Percentiles rank a stretch among this genome's conserved stretches.
Conservation (phyloP, 2,888 invertebrate species). For the Calliphora vomitoria region DNA sequence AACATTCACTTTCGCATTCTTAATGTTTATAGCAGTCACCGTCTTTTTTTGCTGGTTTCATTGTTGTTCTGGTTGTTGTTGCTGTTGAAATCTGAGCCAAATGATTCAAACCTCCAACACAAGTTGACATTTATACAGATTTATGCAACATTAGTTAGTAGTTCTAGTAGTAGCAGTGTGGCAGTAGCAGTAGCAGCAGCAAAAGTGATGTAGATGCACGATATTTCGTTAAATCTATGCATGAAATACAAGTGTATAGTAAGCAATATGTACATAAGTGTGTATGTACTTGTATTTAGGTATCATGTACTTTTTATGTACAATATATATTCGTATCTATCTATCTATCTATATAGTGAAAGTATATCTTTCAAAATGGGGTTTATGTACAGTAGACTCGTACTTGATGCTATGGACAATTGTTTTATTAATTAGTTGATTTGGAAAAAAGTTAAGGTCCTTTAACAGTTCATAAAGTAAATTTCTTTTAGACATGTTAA, state of each 20-base stretch:
- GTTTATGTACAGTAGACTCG: conserved; percentile 14
- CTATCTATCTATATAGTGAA: conserved; percentile 37
- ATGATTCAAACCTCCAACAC: conserved; percentile 67
- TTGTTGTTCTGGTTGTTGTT: conserved; percentile 14
- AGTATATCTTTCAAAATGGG: conserved; percentile 35
- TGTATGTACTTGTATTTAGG: conserved; percentile 28
- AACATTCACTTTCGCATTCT: conserved; percentile 52
- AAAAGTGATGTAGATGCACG: conserved; percentile 60
- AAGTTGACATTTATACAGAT: conserved; percentile 73
- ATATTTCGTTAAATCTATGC: conserved; percentile 67
- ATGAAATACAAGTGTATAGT: conserved; percentile 43
- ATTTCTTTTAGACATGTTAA: too few relatives aligned
- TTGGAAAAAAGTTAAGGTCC: too few relatives aligned
- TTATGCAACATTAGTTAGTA: conserved; percentile 72
- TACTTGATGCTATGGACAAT: not conserved
- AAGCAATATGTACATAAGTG: not conserved
- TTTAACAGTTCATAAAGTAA: too few relatives aligned
- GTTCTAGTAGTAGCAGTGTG: conserved; percentile 44
- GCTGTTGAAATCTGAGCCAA: conserved; percentile 64
- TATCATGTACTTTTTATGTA: conserved; percentile 21
- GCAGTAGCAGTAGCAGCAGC: conserved; percentile 47
- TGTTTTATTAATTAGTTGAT: too few relatives aligned
- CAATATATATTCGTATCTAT: conserved; percentile 10
- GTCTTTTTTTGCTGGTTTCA: conserved; percentile 25
- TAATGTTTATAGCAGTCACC: conserved; percentile 30